Base-by-base conservation (phyloP, 2,113 vertebrate genomes). In the Synchiropus splendidus region DNA sequence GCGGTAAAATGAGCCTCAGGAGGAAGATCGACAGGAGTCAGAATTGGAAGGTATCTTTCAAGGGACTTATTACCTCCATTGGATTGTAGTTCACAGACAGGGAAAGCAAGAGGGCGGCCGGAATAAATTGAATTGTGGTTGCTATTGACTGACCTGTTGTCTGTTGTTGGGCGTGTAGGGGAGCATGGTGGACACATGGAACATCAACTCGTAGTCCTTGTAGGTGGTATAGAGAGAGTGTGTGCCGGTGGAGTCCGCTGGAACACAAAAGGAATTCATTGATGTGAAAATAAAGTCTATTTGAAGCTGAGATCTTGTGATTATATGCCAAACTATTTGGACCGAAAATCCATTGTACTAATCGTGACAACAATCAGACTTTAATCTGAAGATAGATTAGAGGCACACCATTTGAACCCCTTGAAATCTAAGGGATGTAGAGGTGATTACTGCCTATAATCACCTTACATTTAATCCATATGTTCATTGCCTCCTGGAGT, bases 131-230 rank as follows among this genome's bases (percentile, higher is more conserved):
- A 14, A 18, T 38, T 6, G 31, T 6, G 21, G 21, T 27, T 27
- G 2, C 6, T 6, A 42, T 70, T 50, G 33, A 66, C 87, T 48
- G 78, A 96, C 94, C 94, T 98, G 94, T 74, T 98, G 94, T 54
- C 90, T 85, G 75, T 98, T 98, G 82, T 84, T 98, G 33, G 94
- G 91, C 31, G 92, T 97, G 70, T 95, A 91, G 31, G 94, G 94
- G 48, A 98, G 91, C 83, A 98, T 88, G 35, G 94, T 96, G 37
- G 92, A 98, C 40, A 98, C 94, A 2, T 98, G 94, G 72, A 98
- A 97, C 94, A 98, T 98, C 79, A 98, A 84, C 61, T 98, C 94
- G 9, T 95, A 97, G 79, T 97, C 94, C 68, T 97, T 96, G 48
- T 98, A 97, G 10, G 92, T 96, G 12, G 94, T 98, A 67, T 97